Conservation (phyloP, 2,113 vertebrate genomes). For the Aegotheles bennettii region DNA sequence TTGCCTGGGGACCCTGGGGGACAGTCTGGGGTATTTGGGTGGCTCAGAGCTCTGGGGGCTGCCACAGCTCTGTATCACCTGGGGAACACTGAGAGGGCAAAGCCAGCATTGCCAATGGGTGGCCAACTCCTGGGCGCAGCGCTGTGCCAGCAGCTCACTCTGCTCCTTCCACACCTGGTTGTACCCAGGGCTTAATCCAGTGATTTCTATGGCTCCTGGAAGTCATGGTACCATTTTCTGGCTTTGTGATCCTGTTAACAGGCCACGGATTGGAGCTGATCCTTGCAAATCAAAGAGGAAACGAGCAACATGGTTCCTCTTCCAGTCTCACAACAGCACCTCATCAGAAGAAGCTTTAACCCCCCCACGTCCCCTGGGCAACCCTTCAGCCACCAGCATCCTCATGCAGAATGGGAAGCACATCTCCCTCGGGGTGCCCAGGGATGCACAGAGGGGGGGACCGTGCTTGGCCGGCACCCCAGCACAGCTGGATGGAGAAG, state of each 20-base stretch:
- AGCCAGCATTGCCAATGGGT: neutral
- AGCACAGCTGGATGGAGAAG: conserved; percentile 3
- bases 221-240: neutral
- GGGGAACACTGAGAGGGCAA: neutral
- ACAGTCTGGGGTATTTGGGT: neutral
- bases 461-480: neutral
- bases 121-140: neutral
- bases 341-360: neutral
- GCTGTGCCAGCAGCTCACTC: neutral
- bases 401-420: rapidly evolving
- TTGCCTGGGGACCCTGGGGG: neutral
- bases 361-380: neutral
- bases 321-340: neutral
- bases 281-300: neutral
- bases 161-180: neutral
- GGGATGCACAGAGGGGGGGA: rapidly evolving
- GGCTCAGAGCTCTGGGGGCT: neutral
- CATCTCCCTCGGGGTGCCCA: neutral
- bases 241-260: neutral
- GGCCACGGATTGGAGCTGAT: neutral
- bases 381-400: neutral
- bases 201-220: rapidly evolving
- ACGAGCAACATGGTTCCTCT: neutral
- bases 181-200: neutral
- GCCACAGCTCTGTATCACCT: neutral